These are phyloP conservation scores for Allophyes oxyacanthae DNA, from an alignment of 2,888 invertebrate genomes.

Conservation along the genomic window DNA sequence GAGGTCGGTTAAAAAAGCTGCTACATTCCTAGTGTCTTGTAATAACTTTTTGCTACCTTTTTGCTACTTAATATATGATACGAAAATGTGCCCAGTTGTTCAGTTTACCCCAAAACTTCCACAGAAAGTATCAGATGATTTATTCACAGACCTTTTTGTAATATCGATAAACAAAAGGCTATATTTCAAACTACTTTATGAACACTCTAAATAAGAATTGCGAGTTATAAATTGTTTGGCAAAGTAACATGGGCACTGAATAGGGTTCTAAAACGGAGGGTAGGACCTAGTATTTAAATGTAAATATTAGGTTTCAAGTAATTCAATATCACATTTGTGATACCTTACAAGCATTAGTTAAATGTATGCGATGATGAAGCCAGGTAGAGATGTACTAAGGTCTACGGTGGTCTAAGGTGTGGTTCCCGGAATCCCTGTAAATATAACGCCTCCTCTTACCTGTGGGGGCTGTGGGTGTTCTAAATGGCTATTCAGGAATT, in stretches of 20 bases:
- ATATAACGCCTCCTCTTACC: too few relatives aligned
- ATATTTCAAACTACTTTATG: constrained; percentile 24
- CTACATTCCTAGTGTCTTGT: too few relatives aligned
- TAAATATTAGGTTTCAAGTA: constrained; percentile 16
- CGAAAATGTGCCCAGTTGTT: constrained; percentile 8
- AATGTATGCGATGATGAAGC: too few relatives aligned
- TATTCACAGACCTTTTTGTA: constrained; percentile 36
- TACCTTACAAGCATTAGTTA: too few relatives aligned
- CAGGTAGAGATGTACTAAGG: too few relatives aligned
- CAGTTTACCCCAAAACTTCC: constrained; percentile 21
- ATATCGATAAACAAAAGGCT: constrained; percentile 33
- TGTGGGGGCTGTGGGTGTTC: too few relatives aligned
- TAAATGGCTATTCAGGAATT: too few relatives aligned
- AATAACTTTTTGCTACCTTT: neutral
- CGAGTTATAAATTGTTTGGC: constrained; percentile 36
- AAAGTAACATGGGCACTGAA: neutral
- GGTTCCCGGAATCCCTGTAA: too few relatives aligned
- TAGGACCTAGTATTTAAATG: constrained; percentile 18
- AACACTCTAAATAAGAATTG: constrained; percentile 21
- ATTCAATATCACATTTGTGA: neutral
- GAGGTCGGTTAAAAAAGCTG: too few relatives aligned
- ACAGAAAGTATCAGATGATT: constrained; percentile 24
- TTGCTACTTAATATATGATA: constrained; percentile 9
- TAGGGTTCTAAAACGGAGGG: constrained; percentile 20
- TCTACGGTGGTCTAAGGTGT: too few relatives aligned